phyloP scores from a whole-genome alignment of 2,888 invertebrate species.

The Scrobipalpa costella region DNA sequence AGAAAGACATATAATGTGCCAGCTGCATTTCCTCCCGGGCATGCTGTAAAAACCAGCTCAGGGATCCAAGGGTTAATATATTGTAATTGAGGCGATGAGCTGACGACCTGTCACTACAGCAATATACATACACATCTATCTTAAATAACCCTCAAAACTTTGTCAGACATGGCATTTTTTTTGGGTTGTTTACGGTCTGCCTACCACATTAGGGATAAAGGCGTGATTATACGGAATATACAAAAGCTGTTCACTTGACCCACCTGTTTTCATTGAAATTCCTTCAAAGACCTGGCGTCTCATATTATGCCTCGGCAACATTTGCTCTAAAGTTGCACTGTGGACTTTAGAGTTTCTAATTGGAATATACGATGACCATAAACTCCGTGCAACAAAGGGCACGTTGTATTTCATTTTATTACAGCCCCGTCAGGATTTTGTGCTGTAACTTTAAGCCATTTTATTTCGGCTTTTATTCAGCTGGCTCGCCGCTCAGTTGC shows the following conservation, averaged over 20 bases:
- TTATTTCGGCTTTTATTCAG: conserved; percentile 17
- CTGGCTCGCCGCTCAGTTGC: conserved; percentile 1
- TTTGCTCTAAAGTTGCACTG: conserved; percentile 33
- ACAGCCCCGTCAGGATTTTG: conserved; percentile 9
- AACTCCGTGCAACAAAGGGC: conserved; percentile 8
- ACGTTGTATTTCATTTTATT: conserved; percentile 22
- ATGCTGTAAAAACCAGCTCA: too few species aligned
- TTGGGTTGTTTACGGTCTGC: too few species aligned
- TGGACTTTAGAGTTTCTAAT: conserved; percentile 33
- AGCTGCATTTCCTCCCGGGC: too few species aligned
- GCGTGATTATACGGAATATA: too few species aligned
- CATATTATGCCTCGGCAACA: conserved; percentile 30
- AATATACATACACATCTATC: too few species aligned
- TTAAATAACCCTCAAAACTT: too few species aligned
- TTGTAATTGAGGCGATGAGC: too few species aligned
- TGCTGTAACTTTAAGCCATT: conserved; percentile 19
- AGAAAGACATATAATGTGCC: too few species aligned
- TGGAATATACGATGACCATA: conserved; percentile 22
- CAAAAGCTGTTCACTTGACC: background rate
- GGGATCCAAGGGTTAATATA: too few species aligned
- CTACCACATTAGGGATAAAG: too few species aligned
- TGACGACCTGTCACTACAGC: too few species aligned
- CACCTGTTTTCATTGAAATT: background rate
- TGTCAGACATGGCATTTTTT: too few species aligned
- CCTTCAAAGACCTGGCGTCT: background rate